These are phyloP conservation scores for Thalpophila matura DNA, from an alignment of 2,888 invertebrate genomes.

Conservation along the genomic window DNA sequence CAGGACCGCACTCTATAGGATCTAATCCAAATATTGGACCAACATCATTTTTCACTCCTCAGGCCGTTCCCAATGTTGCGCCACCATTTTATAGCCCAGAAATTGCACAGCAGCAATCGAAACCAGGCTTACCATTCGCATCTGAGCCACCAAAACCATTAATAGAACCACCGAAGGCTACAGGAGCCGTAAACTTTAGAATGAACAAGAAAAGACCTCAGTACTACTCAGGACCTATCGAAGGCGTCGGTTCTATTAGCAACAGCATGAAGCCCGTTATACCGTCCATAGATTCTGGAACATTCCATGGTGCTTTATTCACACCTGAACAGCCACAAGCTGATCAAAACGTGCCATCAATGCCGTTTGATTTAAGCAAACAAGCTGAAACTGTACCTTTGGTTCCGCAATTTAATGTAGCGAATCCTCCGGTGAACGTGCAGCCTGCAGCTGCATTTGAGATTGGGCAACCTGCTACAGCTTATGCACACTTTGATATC, in stretches of 20 bases:
- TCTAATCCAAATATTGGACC: constrained; percentile 14
- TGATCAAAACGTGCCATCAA: constrained; percentile 37
- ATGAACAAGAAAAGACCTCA: constrained; percentile 85
- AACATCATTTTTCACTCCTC: constrained; percentile 13
- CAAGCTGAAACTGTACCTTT: constrained; percentile 45
- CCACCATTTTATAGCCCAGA: constrained; percentile 64
- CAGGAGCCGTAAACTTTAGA: constrained; percentile 77
- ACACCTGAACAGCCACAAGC: constrained; percentile 68
- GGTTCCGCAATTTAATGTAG: constrained; percentile 58
- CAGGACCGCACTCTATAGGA: constrained; percentile 11
- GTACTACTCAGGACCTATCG: constrained; percentile 88
- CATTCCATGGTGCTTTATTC: constrained; percentile 78
- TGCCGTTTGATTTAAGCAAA: constrained; percentile 68
- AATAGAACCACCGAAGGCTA: constrained; percentile 80
- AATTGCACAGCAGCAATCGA: constrained; percentile 24
- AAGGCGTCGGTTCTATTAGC: constrained; percentile 82
- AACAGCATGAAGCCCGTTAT: constrained; percentile 82
- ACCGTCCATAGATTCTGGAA: constrained; percentile 67
- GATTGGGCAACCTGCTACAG: constrained; percentile 25
- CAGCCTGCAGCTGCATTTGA: constrained; percentile 26
- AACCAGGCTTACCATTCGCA: constrained; percentile 1
- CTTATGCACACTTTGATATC: constrained; percentile 37
- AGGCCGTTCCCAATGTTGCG: constrained; percentile 33
- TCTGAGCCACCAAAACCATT: constrained; percentile 70
- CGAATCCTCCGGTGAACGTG: constrained; percentile 26